Evolutionary conservation across 2,113 vertebrate genomes (phyloP), one percentile per base, ranked within the genome.

Genomic region (Oreamnos americanus): DNA sequence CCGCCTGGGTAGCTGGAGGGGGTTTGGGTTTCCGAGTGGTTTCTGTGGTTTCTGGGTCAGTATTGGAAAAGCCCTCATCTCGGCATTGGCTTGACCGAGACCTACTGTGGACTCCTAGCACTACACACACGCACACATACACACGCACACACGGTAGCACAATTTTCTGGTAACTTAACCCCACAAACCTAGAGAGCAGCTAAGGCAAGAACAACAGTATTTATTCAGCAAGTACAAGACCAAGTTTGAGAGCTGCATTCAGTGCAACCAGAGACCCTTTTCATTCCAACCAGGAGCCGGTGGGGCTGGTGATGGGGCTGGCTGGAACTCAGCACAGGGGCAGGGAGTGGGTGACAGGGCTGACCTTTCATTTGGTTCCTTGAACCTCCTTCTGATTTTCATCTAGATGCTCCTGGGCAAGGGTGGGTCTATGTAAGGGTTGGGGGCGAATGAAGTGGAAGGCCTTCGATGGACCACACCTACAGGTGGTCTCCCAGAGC

Each of bases 161-260:
- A 95, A 98, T 97, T 96, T 98, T 97, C 97, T 97, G 97, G 91
- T 79, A 97, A 96, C 96, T 98, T 97, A 97, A 98, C 95, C 97
- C 97, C 98, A 98, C 98, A 98, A 97, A 98, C 98, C 98, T 98
- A 98, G 98, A 98, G 96, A 98, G 98, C 97, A 97, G 98, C 98
- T 98, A 98, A 97, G 98, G 98, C 98, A 97, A 97, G 97, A 98
- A 98, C 98, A 97, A 98, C 91, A 98, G 98, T 97, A 98, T 98
- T 98, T 98, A 98, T 97, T 98, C 96, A 97, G 98, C 84, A 98
- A 98, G 96, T 98, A 98, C 97, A 98, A 98, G 98, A 98, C 97
- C 98, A 97, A 74, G 91, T 96, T 85, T 92, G 98, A 98, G 98
- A 97, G 98, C 98, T 97, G 98, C 98, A 96, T 96, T 98, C 97